A percentile compares a stretch with the other conserved stretches of the same genome.
Evolutionary conservation across 53 echinoderm and acorn worm genomes (phyloP).

Genomic region (Holothuria leucospilota): DNA sequence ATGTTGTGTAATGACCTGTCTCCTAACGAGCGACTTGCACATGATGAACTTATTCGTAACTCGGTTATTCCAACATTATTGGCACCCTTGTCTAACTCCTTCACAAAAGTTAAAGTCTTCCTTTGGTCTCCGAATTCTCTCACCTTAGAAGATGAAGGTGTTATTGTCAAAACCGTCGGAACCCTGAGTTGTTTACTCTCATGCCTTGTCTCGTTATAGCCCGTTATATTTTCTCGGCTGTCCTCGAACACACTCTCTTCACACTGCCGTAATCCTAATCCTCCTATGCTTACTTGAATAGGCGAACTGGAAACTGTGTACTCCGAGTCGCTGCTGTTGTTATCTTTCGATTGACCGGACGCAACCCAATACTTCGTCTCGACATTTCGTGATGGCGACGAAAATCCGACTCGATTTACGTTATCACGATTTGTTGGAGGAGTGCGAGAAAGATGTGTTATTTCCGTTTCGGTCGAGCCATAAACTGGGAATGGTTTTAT

Average conservation of each 20-base stretch:
- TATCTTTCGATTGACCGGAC: conserved; percentile 7
- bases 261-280: conserved; percentile 30
- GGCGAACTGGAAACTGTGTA: conserved; percentile 15
- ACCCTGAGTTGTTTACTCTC: not conserved
- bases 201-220: not conserved
- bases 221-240: conserved; percentile 41
- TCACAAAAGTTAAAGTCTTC: not conserved
- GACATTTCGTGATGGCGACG: conserved; percentile 45
- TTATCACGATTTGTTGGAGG: conserved; percentile 34
- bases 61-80: conserved; percentile 38
- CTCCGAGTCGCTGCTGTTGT: not conserved
- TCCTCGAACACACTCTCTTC: conserved; percentile 17
- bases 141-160: conserved; percentile 19
- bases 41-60: conserved; percentile 48
- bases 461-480: conserved; percentile 13
- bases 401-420: conserved; percentile 50
- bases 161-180: conserved; percentile 40
- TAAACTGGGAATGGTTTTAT: conserved; percentile 42
- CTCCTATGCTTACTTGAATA: conserved; percentile 32
- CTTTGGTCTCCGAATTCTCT: not conserved
- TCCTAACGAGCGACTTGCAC: conserved; percentile 28
- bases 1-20: conserved; percentile 28
- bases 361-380: conserved; percentile 36
- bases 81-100: not conserved
- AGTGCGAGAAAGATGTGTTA: not conserved